Evolutionary conservation across 1,140 invertebrate species (phyloP), one percentile per base, ranked within the genome.

Genomic region (Drosophila malerkotliana): DNA sequence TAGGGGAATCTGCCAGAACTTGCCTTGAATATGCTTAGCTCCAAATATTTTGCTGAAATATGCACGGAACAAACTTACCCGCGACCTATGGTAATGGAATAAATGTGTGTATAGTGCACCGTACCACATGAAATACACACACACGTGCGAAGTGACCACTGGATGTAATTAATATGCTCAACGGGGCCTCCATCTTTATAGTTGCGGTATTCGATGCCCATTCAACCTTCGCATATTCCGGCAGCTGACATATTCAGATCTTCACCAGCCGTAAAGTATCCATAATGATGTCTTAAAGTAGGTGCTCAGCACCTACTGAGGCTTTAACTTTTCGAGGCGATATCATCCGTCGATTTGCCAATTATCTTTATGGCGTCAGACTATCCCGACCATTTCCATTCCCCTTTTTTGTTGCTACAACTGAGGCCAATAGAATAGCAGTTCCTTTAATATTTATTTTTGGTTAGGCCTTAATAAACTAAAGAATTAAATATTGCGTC

Each of bases 341-440:
- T 52, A n/a, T 41, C 44, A 26, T 26, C 52, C 30, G 8, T 15
- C 30, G 41, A 44, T 44, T 8, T 18, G 26, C 26, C 67, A 69
- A 71, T 71, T 71, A 71, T 32, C 67, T 30, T 69, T 68, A 69
- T 56, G 66, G 51, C 41, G 41, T 69, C 64, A 21, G 32, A 24
- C 51, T 24, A 7, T 15, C 9, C 44, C 1, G 5, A 10, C 6
- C 1, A 15, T 4, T 21, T 21, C 18, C 44, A 6, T 12, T 44
- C n/a, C 6, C 18, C 18, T 1, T 21, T 21, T 21, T 21, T 21
- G 21, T 21, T 24, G 2, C 3, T 47, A 47, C 44, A 47, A 6
- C 44, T 24, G n/a, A 7, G 44, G 7, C 24, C n/a, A 47, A 47
- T 47, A 24, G 9, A 9, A 37, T 37, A 12, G 34, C 34, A 37